These are phyloP conservation scores for Eurytemora carolleeae DNA, from an alignment of 1,140 invertebrate species.

Conservation along the genomic window DNA sequence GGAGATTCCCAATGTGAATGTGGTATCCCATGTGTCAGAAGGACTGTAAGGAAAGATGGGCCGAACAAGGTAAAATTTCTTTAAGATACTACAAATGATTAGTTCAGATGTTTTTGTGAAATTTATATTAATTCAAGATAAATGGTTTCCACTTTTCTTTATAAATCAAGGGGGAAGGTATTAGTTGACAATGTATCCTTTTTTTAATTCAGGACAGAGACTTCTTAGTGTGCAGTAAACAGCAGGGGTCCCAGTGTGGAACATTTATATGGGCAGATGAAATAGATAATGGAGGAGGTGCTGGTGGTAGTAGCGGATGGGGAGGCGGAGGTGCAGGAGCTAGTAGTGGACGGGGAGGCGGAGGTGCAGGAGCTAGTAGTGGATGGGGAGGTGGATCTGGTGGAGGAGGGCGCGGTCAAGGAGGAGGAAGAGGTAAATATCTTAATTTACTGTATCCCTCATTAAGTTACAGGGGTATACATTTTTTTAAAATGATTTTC, in stretches of 20 bases:
- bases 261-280: not conserved
- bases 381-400: conserved; percentile 17
- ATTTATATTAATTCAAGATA: not conserved
- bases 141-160: not conserved
- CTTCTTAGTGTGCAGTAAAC: not conserved
- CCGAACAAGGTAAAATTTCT: not conserved
- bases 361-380: conserved; percentile 17
- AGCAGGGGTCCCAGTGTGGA: not conserved
- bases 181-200: too few species aligned
- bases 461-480: not conserved
- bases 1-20: conserved; percentile 11
- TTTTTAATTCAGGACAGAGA: not conserved
- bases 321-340: conserved; percentile 10
- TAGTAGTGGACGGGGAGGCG: conserved; percentile 17
- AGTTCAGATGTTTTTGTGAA: not conserved
- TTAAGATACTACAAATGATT: not conserved
- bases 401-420: conserved; percentile 11
- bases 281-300: conserved; percentile 13
- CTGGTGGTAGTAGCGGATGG: not conserved
- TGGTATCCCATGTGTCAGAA: conserved; percentile 28
- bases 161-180: not conserved
- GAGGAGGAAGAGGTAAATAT: not conserved
- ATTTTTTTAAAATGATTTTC: not conserved
- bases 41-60: conserved; percentile 60
- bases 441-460: not conserved